phyloP scores from a whole-genome alignment of 2,113 vertebrate genomes.

The Petromus typicus region DNA sequence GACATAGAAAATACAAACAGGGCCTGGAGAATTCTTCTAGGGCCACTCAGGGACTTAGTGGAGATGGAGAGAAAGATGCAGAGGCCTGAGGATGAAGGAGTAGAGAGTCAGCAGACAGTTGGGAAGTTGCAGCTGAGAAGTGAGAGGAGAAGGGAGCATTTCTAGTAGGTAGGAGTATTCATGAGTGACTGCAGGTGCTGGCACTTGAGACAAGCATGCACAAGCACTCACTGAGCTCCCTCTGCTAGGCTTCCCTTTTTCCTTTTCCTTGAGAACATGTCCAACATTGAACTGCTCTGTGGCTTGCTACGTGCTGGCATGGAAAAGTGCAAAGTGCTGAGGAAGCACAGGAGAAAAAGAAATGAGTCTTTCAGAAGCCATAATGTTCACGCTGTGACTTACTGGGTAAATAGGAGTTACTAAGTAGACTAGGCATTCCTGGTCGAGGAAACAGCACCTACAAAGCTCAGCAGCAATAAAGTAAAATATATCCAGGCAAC shows the following conservation, averaged over 20 bases:
- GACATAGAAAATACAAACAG: too few relatives aligned
- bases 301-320: too few relatives aligned
- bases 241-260: not conserved
- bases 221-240: rapidly evolving
- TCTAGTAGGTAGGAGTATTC: not conserved
- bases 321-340: too few relatives aligned
- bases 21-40: too few relatives aligned
- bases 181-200: rapidly evolving
- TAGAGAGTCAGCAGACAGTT: too few relatives aligned
- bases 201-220: not conserved
- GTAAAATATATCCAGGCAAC: too few relatives aligned
- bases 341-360: not conserved
- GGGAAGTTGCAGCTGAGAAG: too few relatives aligned
- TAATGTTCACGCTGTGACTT: not conserved
- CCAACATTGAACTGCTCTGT: rapidly evolving
- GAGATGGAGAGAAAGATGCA: not conserved
- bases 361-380: not conserved
- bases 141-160: too few relatives aligned
- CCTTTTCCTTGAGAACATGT: not conserved
- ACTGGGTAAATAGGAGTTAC: not conserved
- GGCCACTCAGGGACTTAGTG: too few relatives aligned
- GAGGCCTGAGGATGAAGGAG: not conserved
- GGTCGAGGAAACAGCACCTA: not conserved
- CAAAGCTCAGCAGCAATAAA: not conserved
- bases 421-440: not conserved